phyloP scores from a whole-genome alignment of 2,888 invertebrate genomes.

The Leptarthrus brevirostris region DNA sequence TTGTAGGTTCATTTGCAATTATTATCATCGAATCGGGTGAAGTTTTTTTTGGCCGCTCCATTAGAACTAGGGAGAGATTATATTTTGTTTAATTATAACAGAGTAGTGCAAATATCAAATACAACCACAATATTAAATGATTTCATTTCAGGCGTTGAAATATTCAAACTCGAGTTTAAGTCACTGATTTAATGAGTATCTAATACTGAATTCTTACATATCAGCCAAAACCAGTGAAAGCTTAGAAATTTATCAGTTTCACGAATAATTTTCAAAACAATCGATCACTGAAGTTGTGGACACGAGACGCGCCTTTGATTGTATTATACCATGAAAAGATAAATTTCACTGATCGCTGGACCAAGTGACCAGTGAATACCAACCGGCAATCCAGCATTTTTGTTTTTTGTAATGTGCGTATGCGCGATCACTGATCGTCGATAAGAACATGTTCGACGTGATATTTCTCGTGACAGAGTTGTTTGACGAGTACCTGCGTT shows the following conservation, averaged over 20 bases:
- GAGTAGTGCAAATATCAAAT: too few species aligned
- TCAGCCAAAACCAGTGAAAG: conserved; percentile 10
- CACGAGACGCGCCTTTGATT: not conserved
- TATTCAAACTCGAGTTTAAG: too few species aligned
- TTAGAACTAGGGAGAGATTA: too few species aligned
- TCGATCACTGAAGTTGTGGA: conserved; percentile 31
- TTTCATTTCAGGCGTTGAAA: too few species aligned
- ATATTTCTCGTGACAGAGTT: conserved; percentile 12
- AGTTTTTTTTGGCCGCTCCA: too few species aligned
- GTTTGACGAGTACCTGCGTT: conserved; percentile 12
- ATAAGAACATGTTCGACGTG: conserved; percentile 42
- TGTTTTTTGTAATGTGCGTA: not conserved
- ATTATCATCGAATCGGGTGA: too few species aligned
- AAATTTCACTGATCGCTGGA: conserved; percentile 34
- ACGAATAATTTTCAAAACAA: conserved; percentile 20
- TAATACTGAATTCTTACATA: too few species aligned
- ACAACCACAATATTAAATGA: too few species aligned
- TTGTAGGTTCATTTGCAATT: too few species aligned
- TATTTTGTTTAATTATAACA: too few species aligned
- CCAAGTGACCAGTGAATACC: conserved; percentile 16
- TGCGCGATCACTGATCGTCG: conserved; percentile 24
- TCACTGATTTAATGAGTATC: too few species aligned
- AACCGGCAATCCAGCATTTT: not conserved
- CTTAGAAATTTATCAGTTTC: not conserved
- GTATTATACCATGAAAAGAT: not conserved